Evolutionary conservation across 92 coral and sea anemone genomes (phyloP), one percentile per base, ranked within the genome.

Genomic region (Virgularia gustaviana): DNA sequence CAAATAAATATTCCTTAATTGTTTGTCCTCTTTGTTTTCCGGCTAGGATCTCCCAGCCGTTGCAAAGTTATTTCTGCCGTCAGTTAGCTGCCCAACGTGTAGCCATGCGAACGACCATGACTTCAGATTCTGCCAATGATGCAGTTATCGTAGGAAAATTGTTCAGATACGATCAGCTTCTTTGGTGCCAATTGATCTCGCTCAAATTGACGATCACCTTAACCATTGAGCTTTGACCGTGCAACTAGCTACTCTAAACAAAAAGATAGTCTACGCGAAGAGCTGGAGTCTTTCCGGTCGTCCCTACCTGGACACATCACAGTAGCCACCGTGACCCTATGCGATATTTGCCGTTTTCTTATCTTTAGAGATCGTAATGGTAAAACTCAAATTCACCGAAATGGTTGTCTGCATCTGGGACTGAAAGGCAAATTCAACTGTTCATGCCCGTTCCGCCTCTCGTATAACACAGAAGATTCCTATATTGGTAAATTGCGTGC

Each of bases 121-220:
- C 61, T 85, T 85, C 24, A 49, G 83, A 20, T 85, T 68, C 63
- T 85, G 83, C 49, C 89, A 85, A 47, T 80, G 68, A 0, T 81
- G 83, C 73, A 77, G 86, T 28, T 76, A 67, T 58, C 38, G 36
- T 25, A 55, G 78, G 23, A 41, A 61, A 34, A n/a, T 29, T 24
- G 45, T 71, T 23, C 42, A 30, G 47, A 28, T 20, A 10, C 53
- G 25, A 60, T 24, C 36, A 22, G 47, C 37, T 72, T 67, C 58
- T 16, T 70, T 15, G 70, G 35, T 32, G 41, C 28, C 22, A 70
- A 63, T 2, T 83, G 63, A 37, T 19, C 37, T 19, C 83, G 83
- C 31, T 41, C 81, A 23, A 60, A 70, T 29, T 83, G 76, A 34
- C 53, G 80, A 25, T 8, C 49, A 53, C 81, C 1, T 47, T 83